Evolutionary conservation across 2,888 invertebrate genomes (phyloP).

Genomic region (Diadegma fenestrale): DNA sequence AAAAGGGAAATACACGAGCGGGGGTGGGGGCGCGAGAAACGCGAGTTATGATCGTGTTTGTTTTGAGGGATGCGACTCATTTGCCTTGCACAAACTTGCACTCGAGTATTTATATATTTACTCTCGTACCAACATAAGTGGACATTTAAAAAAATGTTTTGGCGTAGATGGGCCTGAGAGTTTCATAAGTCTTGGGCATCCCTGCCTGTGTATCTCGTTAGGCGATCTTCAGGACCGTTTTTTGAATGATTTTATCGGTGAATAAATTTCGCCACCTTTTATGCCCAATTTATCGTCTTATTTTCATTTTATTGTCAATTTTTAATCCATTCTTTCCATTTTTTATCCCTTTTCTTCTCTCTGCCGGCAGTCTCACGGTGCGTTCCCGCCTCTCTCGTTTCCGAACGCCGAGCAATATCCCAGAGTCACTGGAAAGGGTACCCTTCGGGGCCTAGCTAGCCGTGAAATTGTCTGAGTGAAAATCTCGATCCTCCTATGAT

Average conservation of each 20-base stretch:
- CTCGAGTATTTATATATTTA: neutral
- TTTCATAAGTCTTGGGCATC: conserved; percentile 55
- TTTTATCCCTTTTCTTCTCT: neutral
- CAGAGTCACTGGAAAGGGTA: conserved; percentile 39
- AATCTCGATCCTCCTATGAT: conserved; percentile 12
- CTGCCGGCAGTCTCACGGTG: conserved; percentile 32
- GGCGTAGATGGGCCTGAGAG: conserved; percentile 20
- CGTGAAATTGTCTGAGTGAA: conserved; percentile 58
- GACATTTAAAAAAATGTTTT: neutral
- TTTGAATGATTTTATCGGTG: conserved; percentile 71
- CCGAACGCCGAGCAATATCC: conserved; percentile 15
- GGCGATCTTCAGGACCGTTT: conserved; percentile 66
- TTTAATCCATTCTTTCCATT: neutral
- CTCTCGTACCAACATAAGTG: neutral
- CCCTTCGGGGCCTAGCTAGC: conserved; percentile 51
- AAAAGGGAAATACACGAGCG: conserved; percentile 23
- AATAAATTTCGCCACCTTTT: conserved; percentile 67
- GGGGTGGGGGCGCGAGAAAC: conserved; percentile 39
- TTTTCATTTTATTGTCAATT: neutral
- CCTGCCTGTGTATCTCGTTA: conserved; percentile 69
- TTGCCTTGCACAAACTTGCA: conserved; percentile 63
- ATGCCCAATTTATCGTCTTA: neutral
- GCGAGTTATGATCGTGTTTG: conserved; percentile 71
- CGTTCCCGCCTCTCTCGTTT: neutral
- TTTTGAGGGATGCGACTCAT: conserved; percentile 73